These are phyloP conservation scores for Nanger granti DNA, from an alignment of 2,113 vertebrate genomes.

Conservation along the genomic window DNA sequence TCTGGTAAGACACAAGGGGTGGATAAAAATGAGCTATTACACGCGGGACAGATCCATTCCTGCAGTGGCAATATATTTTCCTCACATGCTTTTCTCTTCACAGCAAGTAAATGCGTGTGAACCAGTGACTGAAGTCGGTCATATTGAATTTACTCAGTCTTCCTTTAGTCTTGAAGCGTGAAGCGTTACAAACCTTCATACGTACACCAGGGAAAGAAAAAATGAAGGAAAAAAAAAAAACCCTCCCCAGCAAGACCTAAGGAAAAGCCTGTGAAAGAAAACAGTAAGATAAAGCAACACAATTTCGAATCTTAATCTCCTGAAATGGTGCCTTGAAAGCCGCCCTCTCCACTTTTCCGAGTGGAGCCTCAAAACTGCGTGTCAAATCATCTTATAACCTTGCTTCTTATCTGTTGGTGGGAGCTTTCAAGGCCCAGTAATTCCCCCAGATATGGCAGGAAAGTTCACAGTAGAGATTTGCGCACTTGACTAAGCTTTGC, in stretches of 20 bases:
- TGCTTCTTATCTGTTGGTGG: not conserved
- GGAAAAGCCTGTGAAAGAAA: constrained; percentile 3
- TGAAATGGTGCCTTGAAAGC: not conserved
- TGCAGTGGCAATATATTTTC: not conserved
- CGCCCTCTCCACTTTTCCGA: not conserved
- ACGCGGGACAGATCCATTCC: not conserved
- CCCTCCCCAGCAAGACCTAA: not conserved
- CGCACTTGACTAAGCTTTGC: not conserved
- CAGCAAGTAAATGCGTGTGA: not conserved
- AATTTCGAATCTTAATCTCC: constrained; percentile 35
- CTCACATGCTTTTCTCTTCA: constrained; percentile 15
- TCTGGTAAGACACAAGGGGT: not conserved
- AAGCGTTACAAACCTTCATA: not conserved
- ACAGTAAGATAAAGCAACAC: not conserved
- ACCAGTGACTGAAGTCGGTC: not conserved
- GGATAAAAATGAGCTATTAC: not conserved
- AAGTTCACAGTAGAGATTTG: not conserved
- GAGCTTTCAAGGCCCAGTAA: not conserved
- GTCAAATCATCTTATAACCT: not conserved
- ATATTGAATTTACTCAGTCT: constrained; percentile 11
- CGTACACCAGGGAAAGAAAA: not conserved
- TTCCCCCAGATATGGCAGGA: not conserved
- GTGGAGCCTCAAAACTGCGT: not conserved
- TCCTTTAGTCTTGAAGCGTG: not conserved
- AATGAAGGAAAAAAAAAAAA: not conserved